A percentile compares a stretch with the other conserved stretches of the same genome.
Evolutionary conservation across 1,140 invertebrate genomes (phyloP).

Genomic region (Brachionus rotundiformis): DNA sequence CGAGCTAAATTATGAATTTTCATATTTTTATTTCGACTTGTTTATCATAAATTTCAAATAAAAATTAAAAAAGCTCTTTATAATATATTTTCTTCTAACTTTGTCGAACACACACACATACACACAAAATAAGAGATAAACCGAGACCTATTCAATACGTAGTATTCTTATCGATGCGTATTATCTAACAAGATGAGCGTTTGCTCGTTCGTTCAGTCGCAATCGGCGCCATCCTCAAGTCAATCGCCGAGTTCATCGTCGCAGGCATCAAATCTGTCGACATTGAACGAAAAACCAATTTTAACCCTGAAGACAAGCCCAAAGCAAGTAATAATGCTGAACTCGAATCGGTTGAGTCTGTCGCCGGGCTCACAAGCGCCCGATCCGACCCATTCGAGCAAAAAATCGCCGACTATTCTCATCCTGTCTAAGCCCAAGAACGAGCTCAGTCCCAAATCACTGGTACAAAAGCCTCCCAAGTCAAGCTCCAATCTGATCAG

Average conservation of each 20-base stretch:
- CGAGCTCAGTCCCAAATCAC: background rate
- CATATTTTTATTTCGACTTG: slow-evolving; percentile 11
- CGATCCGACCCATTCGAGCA: background rate
- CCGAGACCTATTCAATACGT: background rate
- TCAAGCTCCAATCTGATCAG: slow-evolving; percentile 32
- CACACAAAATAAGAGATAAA: background rate
- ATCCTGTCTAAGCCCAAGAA: slow-evolving; percentile 23
- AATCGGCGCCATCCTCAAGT: slow-evolving; percentile 11
- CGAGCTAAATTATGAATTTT: slow-evolving; percentile 1
- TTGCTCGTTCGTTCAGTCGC: slow-evolving; percentile 26
- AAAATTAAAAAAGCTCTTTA: slow-evolving; percentile 36
- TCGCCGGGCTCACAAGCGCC: background rate
- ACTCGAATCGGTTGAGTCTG: background rate
- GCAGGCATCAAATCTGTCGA: background rate
- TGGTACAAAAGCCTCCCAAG: background rate
- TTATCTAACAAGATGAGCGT: slow-evolving; percentile 4
- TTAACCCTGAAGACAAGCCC: slow-evolving; percentile 9
- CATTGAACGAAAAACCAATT: background rate
- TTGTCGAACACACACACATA: background rate
- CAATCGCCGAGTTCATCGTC: slow-evolving; percentile 10
- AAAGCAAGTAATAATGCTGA: background rate
- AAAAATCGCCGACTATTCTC: slow-evolving; percentile 20
- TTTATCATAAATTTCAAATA: slow-evolving; percentile 48
- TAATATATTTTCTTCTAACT: background rate
- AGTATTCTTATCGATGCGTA: slow-evolving; percentile 18